These are phyloP conservation scores for Thamnophis elegans DNA, from an alignment of 2,797 vertebrate species.

Conservation along the genomic window DNA sequence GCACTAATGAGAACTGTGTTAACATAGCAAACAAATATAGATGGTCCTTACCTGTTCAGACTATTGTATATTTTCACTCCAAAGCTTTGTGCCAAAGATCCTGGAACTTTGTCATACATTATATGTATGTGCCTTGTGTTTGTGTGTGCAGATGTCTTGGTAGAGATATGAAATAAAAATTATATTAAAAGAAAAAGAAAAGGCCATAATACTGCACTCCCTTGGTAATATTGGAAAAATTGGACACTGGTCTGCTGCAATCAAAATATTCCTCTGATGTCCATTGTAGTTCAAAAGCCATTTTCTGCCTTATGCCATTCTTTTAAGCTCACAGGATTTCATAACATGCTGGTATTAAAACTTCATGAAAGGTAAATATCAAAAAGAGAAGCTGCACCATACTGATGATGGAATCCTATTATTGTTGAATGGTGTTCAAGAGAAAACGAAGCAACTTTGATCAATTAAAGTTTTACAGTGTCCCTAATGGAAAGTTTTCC, in stretches of 20 bases:
- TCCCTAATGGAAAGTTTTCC: slow-evolving; percentile 15
- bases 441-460: slow-evolving; percentile 7
- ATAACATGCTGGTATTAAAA: neutral
- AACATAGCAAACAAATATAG: neutral
- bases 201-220: neutral
- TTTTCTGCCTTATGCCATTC: slow-evolving; percentile 30
- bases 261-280: slow-evolving; percentile 33
- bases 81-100: slow-evolving; percentile 16
- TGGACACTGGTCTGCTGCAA: slow-evolving; percentile 8
- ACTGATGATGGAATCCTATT: slow-evolving; percentile 6
- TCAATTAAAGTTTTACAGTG: slow-evolving; percentile 46
- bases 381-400: slow-evolving; percentile 23
- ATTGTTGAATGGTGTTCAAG: slow-evolving; percentile 9
- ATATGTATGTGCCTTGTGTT: neutral
- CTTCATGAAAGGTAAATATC: slow-evolving; percentile 35
- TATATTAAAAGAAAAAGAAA: slow-evolving; percentile 33
- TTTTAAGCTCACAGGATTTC: slow-evolving; percentile 36
- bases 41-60: neutral
- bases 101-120: slow-evolving; percentile 13
- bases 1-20: neutral
- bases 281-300: slow-evolving; percentile 26
- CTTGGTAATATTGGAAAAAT: slow-evolving; percentile 13
- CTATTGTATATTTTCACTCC: neutral
- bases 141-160: slow-evolving; percentile 3
- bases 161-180: slow-evolving; percentile 22